Base-by-base conservation (phyloP, 2,797 vertebrate genomes). In the Lacerta agilis region DNA sequence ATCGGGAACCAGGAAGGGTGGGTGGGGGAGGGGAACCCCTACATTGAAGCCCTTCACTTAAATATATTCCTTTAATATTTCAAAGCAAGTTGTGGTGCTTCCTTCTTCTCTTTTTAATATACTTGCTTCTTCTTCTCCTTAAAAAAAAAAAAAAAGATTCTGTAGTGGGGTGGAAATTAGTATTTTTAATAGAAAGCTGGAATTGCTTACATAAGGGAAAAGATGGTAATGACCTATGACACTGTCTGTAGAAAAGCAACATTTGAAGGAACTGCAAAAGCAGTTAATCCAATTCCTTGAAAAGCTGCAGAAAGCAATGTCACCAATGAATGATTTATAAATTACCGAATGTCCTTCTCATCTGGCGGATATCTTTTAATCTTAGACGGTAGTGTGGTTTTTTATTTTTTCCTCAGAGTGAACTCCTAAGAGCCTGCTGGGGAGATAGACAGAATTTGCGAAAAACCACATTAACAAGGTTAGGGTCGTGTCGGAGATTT, bases 61-160 rank as follows among this genome's bases (percentile, higher is more conserved):
- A 97, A 97, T 96, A 95, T 97, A 97, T 97, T 97, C 96, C 96
- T 97, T 97, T 97, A 97, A 97, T 97, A 97, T 97, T 97, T 97
- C 96, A 97, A 97, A 97, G 96, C 94, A 96, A 95, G 94, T 96
- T 96, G 94, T 91, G 94, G 95, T 87, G 71, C 71, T 61, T 55
- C n/a, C 29, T 64, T 33, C 36, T 41, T 61, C 36, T 95, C 95
- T 95, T 95, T 97, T 92, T 89, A 93, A 97, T 96, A 97, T 95
- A 97, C 92, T 96, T 18, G 79, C 94, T 96, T 92, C 96, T 96
- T 96, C 96, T 33, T 33, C 33, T 33, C 33, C 33, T n/a, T n/a
- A n/a, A n/a, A 36, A 36, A 36, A 41, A 43, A 43, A 55, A 55
- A 97, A 96, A 88, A 97, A 96, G 94, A 95, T 90, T 95, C 94